Evolutionary conservation across 2,113 vertebrate species (phyloP), one percentile per base, ranked within the genome.

Genomic region (Xenopus laevis): DNA sequence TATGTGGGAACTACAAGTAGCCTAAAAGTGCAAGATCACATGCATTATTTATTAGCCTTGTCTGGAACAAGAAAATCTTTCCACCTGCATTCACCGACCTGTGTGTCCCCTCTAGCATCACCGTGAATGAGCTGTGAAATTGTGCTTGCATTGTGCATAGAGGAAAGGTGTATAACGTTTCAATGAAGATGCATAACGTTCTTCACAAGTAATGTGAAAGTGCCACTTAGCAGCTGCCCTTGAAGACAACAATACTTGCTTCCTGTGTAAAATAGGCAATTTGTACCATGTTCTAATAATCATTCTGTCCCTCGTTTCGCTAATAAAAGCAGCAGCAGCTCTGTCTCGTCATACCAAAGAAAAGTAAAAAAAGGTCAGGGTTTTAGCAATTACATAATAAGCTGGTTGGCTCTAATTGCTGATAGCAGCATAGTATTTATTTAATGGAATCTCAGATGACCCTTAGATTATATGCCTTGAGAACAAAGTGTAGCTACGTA

Each of bases 71-170:
- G 60, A 70, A 27, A 67, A 21, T 60, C 18, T 17, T 47, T 53
- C 60, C 50, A 40, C 67, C 59, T 47, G 23, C 15, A 55, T 57
- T 15, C 20, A 62, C 27, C 69, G 74, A 77, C 74, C 65, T 63
- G 23, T 15, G 45, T 45, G 23, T 76, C 52, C 65, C 67, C 74
- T 70, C 58, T 62, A 64, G 20, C 62, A 72, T 10, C 55, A 17
- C 33, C 12, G 9, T 65, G 61, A 72, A 65, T 71, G 57, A 64
- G 70, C 71, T 64, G 60, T 63, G 71, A 72, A 64, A 72, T 64
- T 45, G 60, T 44, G 33, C 40, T 40, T 65, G 47, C n/a, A 72
- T 72, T 72, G 71, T 72, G 52, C 60, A 44, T 55, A 23, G 23
- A 23, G 27, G 17, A n/a, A 1, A 55, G 53, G 53, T 55, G 53